phyloP scores from a whole-genome alignment of 2,113 vertebrate genomes.

The Petrocephalus zakoni region DNA sequence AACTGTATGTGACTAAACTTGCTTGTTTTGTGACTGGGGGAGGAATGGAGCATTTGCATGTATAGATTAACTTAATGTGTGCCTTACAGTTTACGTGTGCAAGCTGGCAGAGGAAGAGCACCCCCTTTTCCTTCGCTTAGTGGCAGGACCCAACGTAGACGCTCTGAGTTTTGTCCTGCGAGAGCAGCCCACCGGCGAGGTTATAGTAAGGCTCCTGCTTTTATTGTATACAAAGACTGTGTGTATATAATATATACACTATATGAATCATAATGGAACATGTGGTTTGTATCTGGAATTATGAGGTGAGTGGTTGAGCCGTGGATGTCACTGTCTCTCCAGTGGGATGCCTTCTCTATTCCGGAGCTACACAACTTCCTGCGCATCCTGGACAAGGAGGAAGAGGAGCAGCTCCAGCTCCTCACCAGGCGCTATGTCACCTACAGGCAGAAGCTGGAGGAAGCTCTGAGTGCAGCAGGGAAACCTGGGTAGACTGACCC shows the following conservation, averaged over 20 bases:
- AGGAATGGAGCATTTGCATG: neutral
- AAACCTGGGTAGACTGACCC: conserved; percentile 59
- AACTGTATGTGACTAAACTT: neutral
- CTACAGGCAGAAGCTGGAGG: conserved; percentile 81
- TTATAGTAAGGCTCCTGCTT: conserved; percentile 66
- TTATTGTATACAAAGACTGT: neutral
- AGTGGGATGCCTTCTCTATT: conserved; percentile 96
- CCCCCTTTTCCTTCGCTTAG: conserved; percentile 83
- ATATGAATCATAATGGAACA: neutral
- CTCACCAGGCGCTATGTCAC: conserved; percentile 69
- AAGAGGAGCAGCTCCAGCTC: conserved; percentile 73
- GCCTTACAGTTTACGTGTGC: conserved; percentile 76
- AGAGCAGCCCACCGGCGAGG: conserved; percentile 89
- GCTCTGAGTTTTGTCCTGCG: conserved; percentile 85
- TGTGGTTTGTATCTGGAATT: neutral
- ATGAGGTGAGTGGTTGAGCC: neutral
- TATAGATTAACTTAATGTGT: neutral
- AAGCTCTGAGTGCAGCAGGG: conserved; percentile 63
- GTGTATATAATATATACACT: neutral
- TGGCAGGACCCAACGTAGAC: conserved; percentile 80
- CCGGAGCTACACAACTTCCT: conserved; percentile 93
- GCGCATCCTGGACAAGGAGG: conserved; percentile 89
- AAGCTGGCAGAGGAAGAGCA: conserved; percentile 84
- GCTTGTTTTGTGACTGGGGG: neutral
- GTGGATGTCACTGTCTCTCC: neutral